Evolutionary conservation across 2,113 vertebrate genomes (phyloP), one percentile per base, ranked within the genome.

Genomic region (Lophura nycthemera): DNA sequence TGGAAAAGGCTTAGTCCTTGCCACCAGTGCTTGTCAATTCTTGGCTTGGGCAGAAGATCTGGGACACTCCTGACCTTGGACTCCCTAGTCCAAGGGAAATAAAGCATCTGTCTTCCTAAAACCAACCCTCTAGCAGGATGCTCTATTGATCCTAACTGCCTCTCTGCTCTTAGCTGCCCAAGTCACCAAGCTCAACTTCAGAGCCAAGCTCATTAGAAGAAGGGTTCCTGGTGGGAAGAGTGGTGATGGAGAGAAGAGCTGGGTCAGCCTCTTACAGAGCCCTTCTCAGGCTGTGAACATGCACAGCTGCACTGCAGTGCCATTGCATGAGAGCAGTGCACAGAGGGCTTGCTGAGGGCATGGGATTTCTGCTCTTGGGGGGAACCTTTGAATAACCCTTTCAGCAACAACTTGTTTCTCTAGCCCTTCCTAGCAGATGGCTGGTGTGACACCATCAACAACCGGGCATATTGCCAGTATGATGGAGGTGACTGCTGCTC

Each of bases 371-470:
- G 3, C 8, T 72, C 73, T 74, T 75, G 36, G 45, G 24, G 42
- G 7, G 2, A 81, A 30, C 14, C 83, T 95, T 74, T 52, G 56
- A 79, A 30, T 21, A 72, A 50, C 14, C 21, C 24, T 89, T 92
- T 95, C 29, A 89, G 7, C 25, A 22, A 78, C 27, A 8, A 12
- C 34, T 95, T 1, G 0, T 38, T 89, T 66, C 80, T 93, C 57
- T 83, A 99, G 99, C 99, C 99, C 80, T 99, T 99, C 92, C 98
- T 98, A 95, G 99, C 98, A 36, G 99, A 99, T 2, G 99, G 99
- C 64, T 99, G 99, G 99, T 99, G 99, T 43, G 99, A 99, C 95
- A 99, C 99, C 60, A 99, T 99, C 97, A 99, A 99, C 97, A 99
- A 99, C 96, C 96, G 99, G 54, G 99, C 99, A 0, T 99, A 99